Conservation (phyloP, 2,113 vertebrate genomes). For the Tyrannus savana region DNA sequence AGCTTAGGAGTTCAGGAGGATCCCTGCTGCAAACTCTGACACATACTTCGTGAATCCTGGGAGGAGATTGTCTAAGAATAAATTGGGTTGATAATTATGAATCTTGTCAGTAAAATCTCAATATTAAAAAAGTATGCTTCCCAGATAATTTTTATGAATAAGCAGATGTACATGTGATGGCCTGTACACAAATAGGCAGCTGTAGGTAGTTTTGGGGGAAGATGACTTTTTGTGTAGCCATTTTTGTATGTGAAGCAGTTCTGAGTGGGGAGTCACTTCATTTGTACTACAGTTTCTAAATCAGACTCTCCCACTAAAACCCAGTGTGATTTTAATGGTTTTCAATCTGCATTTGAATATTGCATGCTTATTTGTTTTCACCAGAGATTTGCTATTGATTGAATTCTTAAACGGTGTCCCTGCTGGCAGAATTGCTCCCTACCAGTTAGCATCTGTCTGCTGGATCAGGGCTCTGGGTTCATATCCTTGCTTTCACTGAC, state of each 20-base stretch:
- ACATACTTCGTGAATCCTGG: constrained; percentile 14
- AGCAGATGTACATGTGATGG: not conserved
- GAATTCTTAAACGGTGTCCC: constrained; percentile 47
- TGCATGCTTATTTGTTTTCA: constrained; percentile 52
- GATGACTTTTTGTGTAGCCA: not conserved
- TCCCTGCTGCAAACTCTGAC: constrained; percentile 25
- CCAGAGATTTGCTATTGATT: constrained; percentile 48
- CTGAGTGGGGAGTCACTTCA: not conserved
- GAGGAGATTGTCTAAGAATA: not conserved
- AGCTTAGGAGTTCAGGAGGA: not conserved
- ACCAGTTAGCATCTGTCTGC: constrained; percentile 55
- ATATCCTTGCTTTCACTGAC: constrained; percentile 34
- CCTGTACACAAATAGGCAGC: not conserved
- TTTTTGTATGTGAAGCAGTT: not conserved
- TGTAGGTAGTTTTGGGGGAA: not conserved
- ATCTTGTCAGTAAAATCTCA: not conserved
- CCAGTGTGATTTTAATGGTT: constrained; percentile 44
- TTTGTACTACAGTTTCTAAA: not conserved
- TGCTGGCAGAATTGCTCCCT: constrained; percentile 41
- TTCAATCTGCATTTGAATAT: constrained; percentile 52
- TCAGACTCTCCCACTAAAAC: not conserved
- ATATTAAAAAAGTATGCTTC: not conserved
- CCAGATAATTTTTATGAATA: not conserved
- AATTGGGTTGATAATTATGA: not conserved
- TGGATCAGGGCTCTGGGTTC: constrained; percentile 2